A percentile compares a stretch with the other conserved stretches of the same genome.
phyloP scores from a whole-genome alignment of 2,797 vertebrate species.

The Rhinichthys osculus region DNA sequence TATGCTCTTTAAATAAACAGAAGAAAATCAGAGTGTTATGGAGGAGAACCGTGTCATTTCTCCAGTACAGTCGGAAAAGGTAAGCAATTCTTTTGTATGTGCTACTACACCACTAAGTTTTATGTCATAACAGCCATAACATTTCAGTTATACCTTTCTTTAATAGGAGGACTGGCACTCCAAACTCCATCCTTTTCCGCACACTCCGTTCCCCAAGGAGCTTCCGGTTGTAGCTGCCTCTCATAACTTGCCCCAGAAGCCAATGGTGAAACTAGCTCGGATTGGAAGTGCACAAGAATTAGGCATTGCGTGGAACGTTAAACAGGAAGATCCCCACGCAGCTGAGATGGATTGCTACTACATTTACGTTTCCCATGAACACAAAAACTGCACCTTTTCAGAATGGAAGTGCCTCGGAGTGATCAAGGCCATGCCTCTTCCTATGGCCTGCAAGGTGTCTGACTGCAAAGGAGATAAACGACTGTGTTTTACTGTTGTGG shows the following conservation, averaged over 20 bases:
- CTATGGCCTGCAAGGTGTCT: constrained; percentile 71
- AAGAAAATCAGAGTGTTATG: neutral
- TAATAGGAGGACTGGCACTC: constrained; percentile 53
- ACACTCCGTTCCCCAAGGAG: constrained; percentile 58
- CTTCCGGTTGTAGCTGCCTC: constrained; percentile 61
- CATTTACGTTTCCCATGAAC: constrained; percentile 65
- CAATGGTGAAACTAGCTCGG: constrained; percentile 65
- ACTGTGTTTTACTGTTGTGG: constrained; percentile 71
- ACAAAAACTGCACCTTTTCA: constrained; percentile 63
- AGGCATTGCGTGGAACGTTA: constrained; percentile 71
- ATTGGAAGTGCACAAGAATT: constrained; percentile 69
- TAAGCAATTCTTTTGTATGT: neutral
- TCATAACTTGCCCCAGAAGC: constrained; percentile 70
- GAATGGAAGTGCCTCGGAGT: constrained; percentile 64
- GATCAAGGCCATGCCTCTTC: constrained; percentile 69
- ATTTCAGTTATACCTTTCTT: neutral
- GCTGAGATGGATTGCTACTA: constrained; percentile 75
- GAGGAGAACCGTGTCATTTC: constrained; percentile 12
- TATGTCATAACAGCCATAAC: neutral
- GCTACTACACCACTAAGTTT: neutral
- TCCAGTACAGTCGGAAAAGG: constrained; percentile 21
- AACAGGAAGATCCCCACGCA: constrained; percentile 51
- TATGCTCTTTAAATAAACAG: neutral
- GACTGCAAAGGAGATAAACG: constrained; percentile 66
- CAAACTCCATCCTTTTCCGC: constrained; percentile 69